Conservation (phyloP, 2,797 vertebrate species). For the Anabas testudineus region DNA sequence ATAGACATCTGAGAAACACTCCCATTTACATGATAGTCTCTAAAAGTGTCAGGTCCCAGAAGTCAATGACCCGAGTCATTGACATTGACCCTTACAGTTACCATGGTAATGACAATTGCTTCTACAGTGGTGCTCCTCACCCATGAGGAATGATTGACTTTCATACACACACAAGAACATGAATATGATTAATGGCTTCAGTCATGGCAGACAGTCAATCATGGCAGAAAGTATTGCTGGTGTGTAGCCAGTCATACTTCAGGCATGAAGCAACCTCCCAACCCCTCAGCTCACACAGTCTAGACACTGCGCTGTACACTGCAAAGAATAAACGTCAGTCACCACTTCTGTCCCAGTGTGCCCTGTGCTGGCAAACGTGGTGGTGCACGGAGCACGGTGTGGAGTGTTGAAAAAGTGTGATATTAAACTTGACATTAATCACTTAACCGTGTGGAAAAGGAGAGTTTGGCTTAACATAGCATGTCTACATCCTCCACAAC, state of each 20-base stretch:
- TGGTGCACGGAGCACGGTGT: no score
- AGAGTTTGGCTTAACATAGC: no score
- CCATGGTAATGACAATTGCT: slow-evolving; percentile 14
- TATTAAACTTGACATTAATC: no score
- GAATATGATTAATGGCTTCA: slow-evolving; percentile 27
- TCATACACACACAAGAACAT: slow-evolving; percentile 4
- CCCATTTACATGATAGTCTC: slow-evolving; percentile 14
- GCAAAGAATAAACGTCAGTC: no score
- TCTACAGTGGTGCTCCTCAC: background rate
- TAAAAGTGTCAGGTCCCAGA: slow-evolving; percentile 1
- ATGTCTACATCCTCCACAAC: no score
- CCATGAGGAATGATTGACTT: slow-evolving; percentile 7
- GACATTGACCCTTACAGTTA: slow-evolving; percentile 1
- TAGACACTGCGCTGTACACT: no score
- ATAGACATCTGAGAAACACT: background rate
- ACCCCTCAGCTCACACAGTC: background rate
- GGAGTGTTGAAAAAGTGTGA: no score
- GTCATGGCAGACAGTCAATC: slow-evolving; percentile 2
- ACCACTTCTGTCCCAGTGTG: no score
- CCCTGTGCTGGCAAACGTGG: no score
- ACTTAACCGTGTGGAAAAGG: no score
- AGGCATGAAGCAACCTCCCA: background rate
- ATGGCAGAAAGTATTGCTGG: no score
- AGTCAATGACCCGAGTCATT: slow-evolving; percentile 10
- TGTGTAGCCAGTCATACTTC: background rate